These are phyloP conservation scores for Diprion similis DNA, from an alignment of 1,140 invertebrate species.

Conservation along the genomic window DNA sequence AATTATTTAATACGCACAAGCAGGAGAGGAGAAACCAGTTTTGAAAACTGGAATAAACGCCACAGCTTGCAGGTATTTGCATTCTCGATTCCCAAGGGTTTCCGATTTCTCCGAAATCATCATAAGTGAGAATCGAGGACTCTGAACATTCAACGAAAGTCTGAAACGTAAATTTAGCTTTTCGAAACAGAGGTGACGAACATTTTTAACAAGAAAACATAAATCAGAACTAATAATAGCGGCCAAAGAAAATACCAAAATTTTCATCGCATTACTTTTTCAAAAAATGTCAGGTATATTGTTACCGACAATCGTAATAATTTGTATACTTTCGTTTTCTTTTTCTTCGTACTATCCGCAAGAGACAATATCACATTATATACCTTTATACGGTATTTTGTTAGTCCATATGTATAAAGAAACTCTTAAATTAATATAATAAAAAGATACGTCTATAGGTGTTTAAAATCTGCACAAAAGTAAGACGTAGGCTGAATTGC, in stretches of 20 bases:
- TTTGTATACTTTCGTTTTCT: neutral
- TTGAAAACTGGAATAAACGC: neutral
- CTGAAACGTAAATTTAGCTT: no score
- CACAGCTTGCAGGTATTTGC: neutral
- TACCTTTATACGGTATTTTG: neutral
- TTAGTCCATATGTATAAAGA: neutral
- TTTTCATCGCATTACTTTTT: no score
- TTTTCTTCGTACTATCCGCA: neutral
- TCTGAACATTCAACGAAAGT: neutral
- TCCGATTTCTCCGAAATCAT: constrained; percentile 12
- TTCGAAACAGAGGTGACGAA: no score
- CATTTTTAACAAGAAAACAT: no score
- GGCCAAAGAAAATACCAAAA: no score
- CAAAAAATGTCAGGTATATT: neutral
- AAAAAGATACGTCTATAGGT: neutral
- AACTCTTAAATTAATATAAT: neutral
- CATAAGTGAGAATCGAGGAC: constrained; percentile 9
- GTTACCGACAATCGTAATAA: neutral
- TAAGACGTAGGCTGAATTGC: no score
- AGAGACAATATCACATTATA: constrained; percentile 15
- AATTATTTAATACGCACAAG: no score
- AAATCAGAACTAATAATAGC: no score
- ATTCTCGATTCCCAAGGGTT: constrained; percentile 10
- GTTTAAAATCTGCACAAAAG: no score
- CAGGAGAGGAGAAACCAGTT: neutral